These are phyloP conservation scores for Toxostoma redivivum DNA, from an alignment of 2,113 vertebrate species.

Conservation along the genomic window DNA sequence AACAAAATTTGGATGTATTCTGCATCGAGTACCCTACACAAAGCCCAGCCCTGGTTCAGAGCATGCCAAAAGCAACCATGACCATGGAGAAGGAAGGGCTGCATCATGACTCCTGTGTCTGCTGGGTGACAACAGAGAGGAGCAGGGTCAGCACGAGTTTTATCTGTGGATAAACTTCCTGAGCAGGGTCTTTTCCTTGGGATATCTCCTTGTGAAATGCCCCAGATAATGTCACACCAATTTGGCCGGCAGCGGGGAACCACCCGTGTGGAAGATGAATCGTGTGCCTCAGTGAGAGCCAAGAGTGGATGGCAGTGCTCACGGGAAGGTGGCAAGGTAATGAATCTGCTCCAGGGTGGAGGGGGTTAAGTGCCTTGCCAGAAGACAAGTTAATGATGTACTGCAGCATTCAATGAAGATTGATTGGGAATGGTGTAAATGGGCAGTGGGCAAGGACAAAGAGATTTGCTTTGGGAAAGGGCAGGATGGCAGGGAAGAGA, in stretches of 20 bases:
- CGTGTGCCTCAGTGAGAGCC: neutral
- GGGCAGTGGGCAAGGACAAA: constrained; percentile 63
- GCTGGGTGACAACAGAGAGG: neutral
- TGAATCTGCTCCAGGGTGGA: constrained; percentile 30
- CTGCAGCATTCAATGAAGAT: constrained; percentile 40
- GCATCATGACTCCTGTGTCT: neutral
- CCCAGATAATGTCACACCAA: neutral
- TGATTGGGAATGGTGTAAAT: constrained; percentile 41
- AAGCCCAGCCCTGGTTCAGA: neutral
- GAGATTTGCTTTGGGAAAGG: constrained; percentile 2
- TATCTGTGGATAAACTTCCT: neutral
- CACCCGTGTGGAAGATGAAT: constrained; percentile 27
- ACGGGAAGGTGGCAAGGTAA: neutral
- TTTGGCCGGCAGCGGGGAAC: neutral
- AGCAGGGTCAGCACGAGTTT: neutral
- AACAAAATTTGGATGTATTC: neutral
- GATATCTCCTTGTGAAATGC: neutral
- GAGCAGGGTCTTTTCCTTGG: neutral
- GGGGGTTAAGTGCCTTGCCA: constrained; percentile 40
- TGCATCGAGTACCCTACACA: neutral
- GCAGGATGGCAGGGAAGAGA: neutral
- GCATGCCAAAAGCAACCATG: neutral
- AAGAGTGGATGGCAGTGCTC: neutral
- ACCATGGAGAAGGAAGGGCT: neutral
- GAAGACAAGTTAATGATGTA: constrained; percentile 69